These are phyloP conservation scores for Calonectris borealis DNA, from an alignment of 2,113 vertebrate genomes.

Conservation along the genomic window DNA sequence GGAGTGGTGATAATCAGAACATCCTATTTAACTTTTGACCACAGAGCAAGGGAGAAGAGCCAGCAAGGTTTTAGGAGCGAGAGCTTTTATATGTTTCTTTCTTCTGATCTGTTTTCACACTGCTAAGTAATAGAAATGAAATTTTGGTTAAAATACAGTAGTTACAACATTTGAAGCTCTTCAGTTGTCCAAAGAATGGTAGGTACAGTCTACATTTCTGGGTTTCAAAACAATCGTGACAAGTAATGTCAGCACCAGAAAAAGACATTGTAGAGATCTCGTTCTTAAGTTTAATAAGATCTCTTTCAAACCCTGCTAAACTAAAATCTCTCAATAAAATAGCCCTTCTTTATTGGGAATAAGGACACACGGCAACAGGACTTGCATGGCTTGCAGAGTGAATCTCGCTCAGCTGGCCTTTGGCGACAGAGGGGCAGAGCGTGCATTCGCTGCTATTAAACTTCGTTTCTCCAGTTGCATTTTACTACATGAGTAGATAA, in stretches of 20 bases:
- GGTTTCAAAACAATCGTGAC: background rate
- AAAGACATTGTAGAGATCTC: background rate
- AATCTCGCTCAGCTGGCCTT: background rate
- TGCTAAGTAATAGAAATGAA: background rate
- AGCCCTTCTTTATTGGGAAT: background rate
- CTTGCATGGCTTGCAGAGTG: background rate
- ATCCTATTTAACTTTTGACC: conserved; percentile 61
- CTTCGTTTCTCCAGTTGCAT: background rate
- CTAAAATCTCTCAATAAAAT: background rate
- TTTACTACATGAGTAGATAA: background rate
- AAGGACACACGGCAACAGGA: background rate
- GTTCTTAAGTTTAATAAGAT: background rate
- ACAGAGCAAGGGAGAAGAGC: conserved; percentile 41
- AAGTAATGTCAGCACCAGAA: background rate
- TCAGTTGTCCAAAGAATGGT: background rate
- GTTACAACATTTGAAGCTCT: background rate
- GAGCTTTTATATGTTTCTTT: background rate
- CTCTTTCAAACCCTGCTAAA: background rate
- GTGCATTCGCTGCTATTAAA: background rate
- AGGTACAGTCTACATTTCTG: background rate
- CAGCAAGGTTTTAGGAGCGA: conserved; percentile 16
- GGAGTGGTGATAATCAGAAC: conserved; percentile 62
- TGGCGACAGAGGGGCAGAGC: background rate
- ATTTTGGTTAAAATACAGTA: background rate
- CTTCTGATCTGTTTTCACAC: background rate